These are phyloP conservation scores for Rhinichthys klamathensis DNA, from an alignment of 2,113 vertebrate species.

Conservation along the genomic window DNA sequence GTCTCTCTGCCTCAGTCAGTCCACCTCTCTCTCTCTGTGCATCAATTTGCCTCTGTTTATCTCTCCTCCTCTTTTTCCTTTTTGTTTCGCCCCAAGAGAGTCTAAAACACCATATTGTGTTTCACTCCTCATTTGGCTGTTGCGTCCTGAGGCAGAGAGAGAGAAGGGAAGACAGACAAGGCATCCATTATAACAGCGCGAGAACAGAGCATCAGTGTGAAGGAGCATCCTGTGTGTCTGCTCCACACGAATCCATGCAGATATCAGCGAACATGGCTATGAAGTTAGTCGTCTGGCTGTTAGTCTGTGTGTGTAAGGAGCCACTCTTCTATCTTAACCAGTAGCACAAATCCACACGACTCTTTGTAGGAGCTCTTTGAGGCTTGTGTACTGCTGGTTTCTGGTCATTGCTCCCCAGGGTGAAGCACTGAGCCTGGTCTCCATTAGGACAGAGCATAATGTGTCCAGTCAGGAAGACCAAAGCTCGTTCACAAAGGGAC, in stretches of 20 bases:
- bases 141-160: constrained; percentile 23
- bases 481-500: constrained; percentile 24
- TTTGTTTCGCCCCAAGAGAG: constrained; percentile 2
- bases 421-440: background rate
- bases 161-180: constrained; percentile 27
- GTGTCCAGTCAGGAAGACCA: constrained; percentile 30
- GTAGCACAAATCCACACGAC: background rate
- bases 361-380: constrained; percentile 6
- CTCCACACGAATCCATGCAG: background rate
- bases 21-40: background rate
- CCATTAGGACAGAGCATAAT: constrained; percentile 26
- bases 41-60: constrained; percentile 25
- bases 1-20: no score
- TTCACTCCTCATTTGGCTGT: constrained; percentile 32
- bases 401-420: constrained; percentile 12
- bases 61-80: constrained; percentile 4
- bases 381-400: constrained; percentile 8
- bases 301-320: background rate
- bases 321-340: constrained; percentile 7
- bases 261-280: background rate
- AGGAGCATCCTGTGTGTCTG: constrained; percentile 13
- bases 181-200: constrained; percentile 44
- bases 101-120: constrained; percentile 44
- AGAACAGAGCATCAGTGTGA: constrained; percentile 44
- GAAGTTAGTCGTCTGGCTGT: background rate